Base-by-base conservation (phyloP, 2,797 vertebrate species). In the Danionella dracula region DNA sequence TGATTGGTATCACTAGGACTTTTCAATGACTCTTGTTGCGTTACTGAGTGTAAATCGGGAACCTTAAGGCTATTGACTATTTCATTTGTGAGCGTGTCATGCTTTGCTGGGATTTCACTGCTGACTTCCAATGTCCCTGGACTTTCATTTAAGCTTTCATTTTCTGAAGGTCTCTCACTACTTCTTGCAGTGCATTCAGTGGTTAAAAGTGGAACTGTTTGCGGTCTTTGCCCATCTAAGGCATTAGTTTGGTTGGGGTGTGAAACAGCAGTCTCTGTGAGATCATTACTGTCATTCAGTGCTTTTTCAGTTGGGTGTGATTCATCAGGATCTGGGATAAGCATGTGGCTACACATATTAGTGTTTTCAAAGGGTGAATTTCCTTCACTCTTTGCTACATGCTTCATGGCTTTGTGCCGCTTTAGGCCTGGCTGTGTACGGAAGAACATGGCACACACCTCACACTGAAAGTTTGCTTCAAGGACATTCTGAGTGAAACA, bases 331-430 rank as follows among this genome's bases (percentile, higher is more conserved):
- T 82, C 78, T 70, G 81, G 58, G 54, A 53, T 13, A 37, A 66
- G 78, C 23, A 70, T 76, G 62, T 81, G 82, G 72, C 75, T 78
- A 78, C 57, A 82, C 41, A 78, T 72, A 37, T 73, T 15, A 63
- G 38, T 53, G 63, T 67, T 78, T 77, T 88, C 10, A 4, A 27
- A 64, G 49, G 65, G 68, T 37, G 57, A 50, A 5, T 76, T 13
- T 11, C 84, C 77, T 4, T 88, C 48, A 1, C 76, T 74, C 73
- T 76, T 88, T 35, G 83, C 77, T 63, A 84, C 85, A 68, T 99
- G 96, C 66, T 97, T 99, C 85, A 95, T 90, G 71, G 94, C 93
- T 82, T 93, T 94, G 79, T 98, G 96, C 79, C 94, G 91, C 77
- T 92, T 95, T 79, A 99, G 86, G 45, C 96, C 97, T 0, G 93